Evolutionary conservation across 2,888 invertebrate genomes (phyloP).

Genomic region (Melinaea marsaeus): DNA sequence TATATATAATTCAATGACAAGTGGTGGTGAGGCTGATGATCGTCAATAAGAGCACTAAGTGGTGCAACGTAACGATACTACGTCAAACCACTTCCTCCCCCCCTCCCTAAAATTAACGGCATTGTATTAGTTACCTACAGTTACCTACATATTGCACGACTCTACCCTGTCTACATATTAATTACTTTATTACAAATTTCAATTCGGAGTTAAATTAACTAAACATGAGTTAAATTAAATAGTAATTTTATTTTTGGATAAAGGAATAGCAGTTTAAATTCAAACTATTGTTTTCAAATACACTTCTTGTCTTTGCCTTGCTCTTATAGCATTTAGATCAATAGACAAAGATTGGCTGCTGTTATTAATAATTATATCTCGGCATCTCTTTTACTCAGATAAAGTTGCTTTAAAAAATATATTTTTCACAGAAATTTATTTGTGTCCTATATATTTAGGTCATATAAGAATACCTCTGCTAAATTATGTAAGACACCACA

Average conservation of each 20-base stretch:
- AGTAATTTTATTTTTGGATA: too few species aligned
- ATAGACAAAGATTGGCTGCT: too few species aligned
- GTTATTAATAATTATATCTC: too few species aligned
- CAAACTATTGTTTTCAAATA: too few species aligned
- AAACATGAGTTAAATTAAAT: not conserved
- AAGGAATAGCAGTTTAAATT: too few species aligned
- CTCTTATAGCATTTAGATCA: too few species aligned
- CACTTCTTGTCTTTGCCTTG: too few species aligned
- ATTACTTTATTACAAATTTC: not conserved
- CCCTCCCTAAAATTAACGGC: slow-evolving; percentile 52
- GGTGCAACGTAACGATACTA: slow-evolving; percentile 58
- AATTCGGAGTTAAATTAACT: not conserved
- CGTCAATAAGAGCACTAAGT: slow-evolving; percentile 48
- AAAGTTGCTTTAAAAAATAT: too few species aligned
- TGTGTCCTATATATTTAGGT: too few species aligned
- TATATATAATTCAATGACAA: slow-evolving; percentile 23
- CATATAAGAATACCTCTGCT: too few species aligned
- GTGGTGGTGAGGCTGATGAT: slow-evolving; percentile 31
- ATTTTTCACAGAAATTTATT: too few species aligned
- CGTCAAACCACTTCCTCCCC: slow-evolving; percentile 57
- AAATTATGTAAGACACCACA: not conserved
- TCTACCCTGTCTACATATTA: slow-evolving; percentile 13
- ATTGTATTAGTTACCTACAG: slow-evolving; percentile 11
- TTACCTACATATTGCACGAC: slow-evolving; percentile 7
- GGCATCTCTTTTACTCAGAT: too few species aligned